Percentiles rank a stretch among this genome's conserved stretches.
Evolutionary conservation across 2,113 vertebrate genomes (phyloP).

Genomic region (Cacatua alba): DNA sequence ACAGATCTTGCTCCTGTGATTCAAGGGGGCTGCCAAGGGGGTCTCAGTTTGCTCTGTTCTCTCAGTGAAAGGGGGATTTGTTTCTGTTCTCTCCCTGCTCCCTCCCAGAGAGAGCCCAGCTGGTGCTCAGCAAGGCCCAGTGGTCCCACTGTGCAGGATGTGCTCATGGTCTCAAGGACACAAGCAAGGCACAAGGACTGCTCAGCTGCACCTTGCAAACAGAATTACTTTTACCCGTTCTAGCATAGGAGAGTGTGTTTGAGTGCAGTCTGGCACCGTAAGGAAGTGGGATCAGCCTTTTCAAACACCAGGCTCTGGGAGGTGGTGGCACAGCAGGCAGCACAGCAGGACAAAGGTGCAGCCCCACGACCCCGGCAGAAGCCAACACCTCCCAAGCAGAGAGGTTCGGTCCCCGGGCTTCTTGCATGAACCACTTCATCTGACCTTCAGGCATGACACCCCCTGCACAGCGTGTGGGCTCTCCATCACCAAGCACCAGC

Average conservation of each 20-base stretch:
- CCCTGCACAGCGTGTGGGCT: neutral
- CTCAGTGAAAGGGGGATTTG: rapidly evolving
- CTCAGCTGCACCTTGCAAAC: neutral
- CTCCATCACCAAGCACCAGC: neutral
- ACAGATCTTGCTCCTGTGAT: too few species aligned
- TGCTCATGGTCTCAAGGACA: neutral
- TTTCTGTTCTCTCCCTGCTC: rapidly evolving
- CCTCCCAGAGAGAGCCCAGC: neutral
- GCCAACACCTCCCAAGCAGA: neutral
- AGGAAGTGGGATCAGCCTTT: neutral
- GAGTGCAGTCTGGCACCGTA: rapidly evolving
- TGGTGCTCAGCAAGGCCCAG: neutral
- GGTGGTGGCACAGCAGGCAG: neutral
- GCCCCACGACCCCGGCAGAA: neutral
- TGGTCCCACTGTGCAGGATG: neutral
- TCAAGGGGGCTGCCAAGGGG: neutral
- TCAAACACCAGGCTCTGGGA: neutral
- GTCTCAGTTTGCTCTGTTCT: neutral
- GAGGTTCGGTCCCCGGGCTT: neutral
- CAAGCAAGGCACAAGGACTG: too few species aligned
- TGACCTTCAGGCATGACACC: rapidly evolving
- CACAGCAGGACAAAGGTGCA: too few species aligned
- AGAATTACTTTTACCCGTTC: neutral
- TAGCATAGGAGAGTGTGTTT: rapidly evolving
- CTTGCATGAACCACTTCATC: neutral